Conservation (phyloP, 1,140 invertebrate genomes). For the Drosophila nebulosa region DNA sequence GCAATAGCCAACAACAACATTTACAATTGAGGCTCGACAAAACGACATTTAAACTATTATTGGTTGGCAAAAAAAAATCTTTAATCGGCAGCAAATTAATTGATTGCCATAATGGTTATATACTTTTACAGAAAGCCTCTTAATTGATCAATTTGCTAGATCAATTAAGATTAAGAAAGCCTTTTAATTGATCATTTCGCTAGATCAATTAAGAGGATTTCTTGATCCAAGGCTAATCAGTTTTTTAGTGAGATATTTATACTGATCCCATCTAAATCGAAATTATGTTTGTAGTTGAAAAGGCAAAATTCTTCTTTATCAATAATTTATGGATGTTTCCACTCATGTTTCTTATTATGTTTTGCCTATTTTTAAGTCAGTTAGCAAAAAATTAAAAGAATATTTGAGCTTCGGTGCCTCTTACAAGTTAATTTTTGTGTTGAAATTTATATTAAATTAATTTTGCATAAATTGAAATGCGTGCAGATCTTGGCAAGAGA, state of each 20-base stretch:
- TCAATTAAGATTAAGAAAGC: no score
- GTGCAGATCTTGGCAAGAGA: slow-evolving; percentile 18
- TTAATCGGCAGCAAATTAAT: background rate
- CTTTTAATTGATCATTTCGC: no score
- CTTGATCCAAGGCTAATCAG: no score
- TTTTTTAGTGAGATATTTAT: no score
- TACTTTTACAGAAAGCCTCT: background rate
- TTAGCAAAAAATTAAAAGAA: background rate
- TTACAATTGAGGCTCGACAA: background rate
- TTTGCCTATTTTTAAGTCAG: background rate
- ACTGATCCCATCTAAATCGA: no score
- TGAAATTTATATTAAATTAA: slow-evolving; percentile 5
- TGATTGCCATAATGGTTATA: background rate
- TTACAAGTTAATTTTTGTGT: background rate
- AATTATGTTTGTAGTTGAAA: no score
- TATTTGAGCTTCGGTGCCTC: background rate
- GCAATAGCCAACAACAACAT: background rate
- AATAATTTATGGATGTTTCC: no score
- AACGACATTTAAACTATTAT: background rate
- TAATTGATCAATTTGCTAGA: no score
- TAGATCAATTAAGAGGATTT: no score
- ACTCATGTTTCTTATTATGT: background rate
- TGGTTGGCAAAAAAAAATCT: background rate
- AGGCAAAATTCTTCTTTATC: no score
- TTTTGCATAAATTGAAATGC: slow-evolving; percentile 41